phyloP scores from a whole-genome alignment of 2,113 vertebrate species.

The Labrus mixtus region DNA sequence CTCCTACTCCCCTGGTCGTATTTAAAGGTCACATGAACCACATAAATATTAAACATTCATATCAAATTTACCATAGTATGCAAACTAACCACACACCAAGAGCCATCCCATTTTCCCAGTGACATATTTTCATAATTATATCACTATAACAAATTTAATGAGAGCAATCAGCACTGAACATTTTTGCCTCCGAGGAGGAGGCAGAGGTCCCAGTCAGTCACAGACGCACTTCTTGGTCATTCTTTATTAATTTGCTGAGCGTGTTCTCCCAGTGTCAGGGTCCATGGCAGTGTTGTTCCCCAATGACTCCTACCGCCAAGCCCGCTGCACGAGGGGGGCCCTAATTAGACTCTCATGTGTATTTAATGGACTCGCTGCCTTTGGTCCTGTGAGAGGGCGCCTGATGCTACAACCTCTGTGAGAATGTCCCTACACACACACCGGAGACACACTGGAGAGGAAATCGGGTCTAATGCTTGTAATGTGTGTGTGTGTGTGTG shows the following conservation, averaged over 20 bases:
- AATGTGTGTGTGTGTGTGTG: slow-evolving; percentile 14
- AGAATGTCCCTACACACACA: slow-evolving; percentile 27
- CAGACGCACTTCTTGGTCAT: slow-evolving; percentile 68
- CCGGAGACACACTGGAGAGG: slow-evolving; percentile 30
- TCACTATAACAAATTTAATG: slow-evolving; percentile 71
- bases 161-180: slow-evolving; percentile 68
- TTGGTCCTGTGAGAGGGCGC: slow-evolving; percentile 59
- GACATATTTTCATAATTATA: slow-evolving; percentile 67
- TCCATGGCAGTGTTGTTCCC: slow-evolving; percentile 61
- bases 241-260: slow-evolving; percentile 75
- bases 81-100: slow-evolving; percentile 70
- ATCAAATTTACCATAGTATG: slow-evolving; percentile 55
- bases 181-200: slow-evolving; percentile 72
- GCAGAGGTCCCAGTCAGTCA: slow-evolving; percentile 75
- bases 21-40: slow-evolving; percentile 62
- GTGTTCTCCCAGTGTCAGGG: slow-evolving; percentile 71
- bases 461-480: slow-evolving; percentile 5
- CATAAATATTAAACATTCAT: slow-evolving; percentile 72
- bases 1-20: slow-evolving; percentile 26
- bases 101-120: slow-evolving; percentile 45
- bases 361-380: slow-evolving; percentile 80
- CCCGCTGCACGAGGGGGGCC: slow-evolving; percentile 60
- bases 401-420: slow-evolving; percentile 56
- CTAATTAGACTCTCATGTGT: slow-evolving; percentile 83
- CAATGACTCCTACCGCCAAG: slow-evolving; percentile 65